Conservation (phyloP, 1,140 invertebrate genomes). For the Melitaea cinxia region DNA sequence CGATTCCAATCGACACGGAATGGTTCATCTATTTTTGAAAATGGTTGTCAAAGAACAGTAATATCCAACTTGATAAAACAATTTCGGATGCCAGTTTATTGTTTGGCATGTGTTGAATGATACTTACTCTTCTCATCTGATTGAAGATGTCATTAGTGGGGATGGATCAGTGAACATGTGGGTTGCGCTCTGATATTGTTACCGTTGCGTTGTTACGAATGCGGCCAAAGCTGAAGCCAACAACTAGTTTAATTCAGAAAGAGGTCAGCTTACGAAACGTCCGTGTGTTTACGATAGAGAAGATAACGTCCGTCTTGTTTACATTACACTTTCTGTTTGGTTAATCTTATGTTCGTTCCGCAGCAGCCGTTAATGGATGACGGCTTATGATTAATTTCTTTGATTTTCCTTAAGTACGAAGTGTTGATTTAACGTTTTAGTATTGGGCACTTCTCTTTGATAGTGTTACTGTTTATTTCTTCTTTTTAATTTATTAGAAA, state of each 20-base stretch:
- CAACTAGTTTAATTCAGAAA: slow-evolving; percentile 23
- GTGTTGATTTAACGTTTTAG: slow-evolving; percentile 3
- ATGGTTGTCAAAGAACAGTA: too few species aligned
- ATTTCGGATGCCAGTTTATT: too few species aligned
- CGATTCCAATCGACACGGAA: too few species aligned
- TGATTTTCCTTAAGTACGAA: neutral
- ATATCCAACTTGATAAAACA: too few species aligned
- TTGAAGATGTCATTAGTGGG: neutral
- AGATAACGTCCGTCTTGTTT: slow-evolving; percentile 40
- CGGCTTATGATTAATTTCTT: slow-evolving; percentile 10
- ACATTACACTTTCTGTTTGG: slow-evolving; percentile 40
- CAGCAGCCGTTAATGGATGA: slow-evolving; percentile 23
- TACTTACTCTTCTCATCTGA: neutral
- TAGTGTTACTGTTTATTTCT: neutral
- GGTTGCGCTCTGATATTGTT: neutral
- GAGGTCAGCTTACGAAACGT: slow-evolving; percentile 39
- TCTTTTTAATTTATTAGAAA: neutral
- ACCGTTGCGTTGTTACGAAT: neutral
- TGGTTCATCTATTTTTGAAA: too few species aligned
- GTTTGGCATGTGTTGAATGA: neutral
- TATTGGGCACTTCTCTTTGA: neutral
- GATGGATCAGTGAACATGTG: neutral
- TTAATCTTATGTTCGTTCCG: slow-evolving; percentile 23
- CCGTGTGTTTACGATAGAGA: slow-evolving; percentile 31
- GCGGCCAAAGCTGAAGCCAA: slow-evolving; percentile 4